Percentiles rank a stretch among this genome's conserved stretches.
Conservation (phyloP, 2,113 vertebrate genomes). For the Scartelaos histophorus region DNA sequence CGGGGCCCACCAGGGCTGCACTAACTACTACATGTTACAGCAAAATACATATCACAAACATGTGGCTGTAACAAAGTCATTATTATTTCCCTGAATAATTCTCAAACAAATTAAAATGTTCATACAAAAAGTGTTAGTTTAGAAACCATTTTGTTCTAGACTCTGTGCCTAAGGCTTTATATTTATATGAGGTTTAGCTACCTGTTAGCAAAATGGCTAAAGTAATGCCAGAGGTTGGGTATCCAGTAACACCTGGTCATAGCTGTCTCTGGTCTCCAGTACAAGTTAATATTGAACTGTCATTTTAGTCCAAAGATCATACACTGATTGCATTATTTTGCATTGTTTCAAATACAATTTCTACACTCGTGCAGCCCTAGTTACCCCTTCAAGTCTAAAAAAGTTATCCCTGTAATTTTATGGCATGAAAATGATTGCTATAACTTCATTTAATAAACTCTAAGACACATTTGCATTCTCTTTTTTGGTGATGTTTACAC, state of each 20-base stretch:
- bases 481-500: constrained; percentile 3
- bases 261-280: neutral
- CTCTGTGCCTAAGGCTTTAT: neutral
- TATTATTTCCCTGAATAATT: neutral
- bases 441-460: constrained; percentile 17
- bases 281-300: neutral
- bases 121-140: neutral
- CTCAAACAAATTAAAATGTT: neutral
- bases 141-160: neutral
- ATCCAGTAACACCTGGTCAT: no score
- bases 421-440: constrained; percentile 5
- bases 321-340: neutral
- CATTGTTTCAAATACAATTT: neutral
- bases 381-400: constrained; percentile 20
- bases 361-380: neutral
- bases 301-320: neutral
- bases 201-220: neutral
- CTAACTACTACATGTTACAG: neutral
- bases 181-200: neutral
- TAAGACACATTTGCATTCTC: constrained; percentile 9
- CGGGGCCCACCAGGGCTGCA: constrained; percentile 10
- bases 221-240: neutral
- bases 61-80: neutral
- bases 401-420: constrained; percentile 11
- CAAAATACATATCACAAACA: neutral